Evolutionary conservation across 23 tunicate species (phyloP).

Genomic region (Ascidia mentula): DNA sequence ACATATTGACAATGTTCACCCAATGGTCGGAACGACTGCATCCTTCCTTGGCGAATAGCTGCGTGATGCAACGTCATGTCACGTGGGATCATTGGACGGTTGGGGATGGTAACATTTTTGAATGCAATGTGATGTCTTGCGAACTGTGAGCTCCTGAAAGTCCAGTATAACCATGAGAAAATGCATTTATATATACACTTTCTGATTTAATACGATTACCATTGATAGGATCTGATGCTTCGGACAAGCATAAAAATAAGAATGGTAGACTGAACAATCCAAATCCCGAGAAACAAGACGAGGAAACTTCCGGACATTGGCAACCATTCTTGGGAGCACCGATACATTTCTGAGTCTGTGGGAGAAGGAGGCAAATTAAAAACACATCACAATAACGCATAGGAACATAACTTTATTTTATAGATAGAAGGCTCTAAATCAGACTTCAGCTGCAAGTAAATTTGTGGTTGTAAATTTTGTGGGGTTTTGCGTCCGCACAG

Average conservation of each 20-base stretch:
- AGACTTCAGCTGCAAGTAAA: background rate
- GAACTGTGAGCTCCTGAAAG: background rate
- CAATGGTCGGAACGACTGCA: background rate
- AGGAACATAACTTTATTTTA: too few relatives aligned
- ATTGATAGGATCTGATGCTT: background rate
- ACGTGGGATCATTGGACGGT: background rate
- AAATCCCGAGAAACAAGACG: background rate
- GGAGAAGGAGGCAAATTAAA: too few relatives aligned
- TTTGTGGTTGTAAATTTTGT: too few relatives aligned
- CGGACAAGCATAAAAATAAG: background rate
- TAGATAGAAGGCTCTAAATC: too few relatives aligned
- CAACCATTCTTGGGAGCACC: slow-evolving; percentile 2
- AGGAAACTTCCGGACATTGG: background rate
- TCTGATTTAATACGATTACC: too few relatives aligned
- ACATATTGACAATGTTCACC: too few relatives aligned
- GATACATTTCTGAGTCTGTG: background rate
- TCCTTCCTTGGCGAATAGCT: background rate
- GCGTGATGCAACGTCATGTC: slow-evolving; percentile 11
- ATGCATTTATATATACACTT: too few relatives aligned
- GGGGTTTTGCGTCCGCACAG: too few relatives aligned
- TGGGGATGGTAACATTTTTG: background rate
- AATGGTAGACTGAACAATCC: background rate
- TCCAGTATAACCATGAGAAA: too few relatives aligned
- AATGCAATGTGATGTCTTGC: background rate
- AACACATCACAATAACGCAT: too few relatives aligned